Conservation (phyloP, 2,888 invertebrate species). For the Prenolepis imparis region DNA sequence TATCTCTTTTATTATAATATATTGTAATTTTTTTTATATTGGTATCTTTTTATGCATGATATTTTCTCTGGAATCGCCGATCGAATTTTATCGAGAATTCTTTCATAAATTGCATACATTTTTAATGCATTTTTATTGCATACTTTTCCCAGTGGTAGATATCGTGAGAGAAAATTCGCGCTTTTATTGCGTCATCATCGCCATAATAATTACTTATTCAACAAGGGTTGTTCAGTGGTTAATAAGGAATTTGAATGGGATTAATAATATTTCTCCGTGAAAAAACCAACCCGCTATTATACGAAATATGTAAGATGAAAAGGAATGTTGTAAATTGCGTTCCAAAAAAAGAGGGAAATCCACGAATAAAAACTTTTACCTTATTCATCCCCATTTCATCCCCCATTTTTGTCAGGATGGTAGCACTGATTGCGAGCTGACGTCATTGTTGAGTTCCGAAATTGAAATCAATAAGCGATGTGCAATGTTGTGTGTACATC, state of each 20-base stretch:
- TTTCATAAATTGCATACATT: no score
- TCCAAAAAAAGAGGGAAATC: neutral
- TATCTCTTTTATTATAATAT: neutral
- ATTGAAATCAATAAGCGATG: slow-evolving; percentile 85
- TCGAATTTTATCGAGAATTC: no score
- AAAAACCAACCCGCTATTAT: neutral
- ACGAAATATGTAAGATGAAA: neutral
- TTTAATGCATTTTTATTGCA: no score
- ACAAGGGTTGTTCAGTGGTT: no score
- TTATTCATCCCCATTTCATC: neutral
- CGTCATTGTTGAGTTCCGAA: slow-evolving; percentile 82
- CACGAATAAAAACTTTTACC: no score
- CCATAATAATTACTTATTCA: no score
- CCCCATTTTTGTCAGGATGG: slow-evolving; percentile 45
- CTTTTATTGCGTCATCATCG: no score
- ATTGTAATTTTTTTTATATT: no score
- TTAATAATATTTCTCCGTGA: neutral
- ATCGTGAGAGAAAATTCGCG: no score
- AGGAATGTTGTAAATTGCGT: neutral
- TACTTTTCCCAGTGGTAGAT: no score
- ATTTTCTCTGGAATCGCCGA: no score
- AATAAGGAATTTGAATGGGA: neutral
- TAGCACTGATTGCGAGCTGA: slow-evolving; percentile 69
- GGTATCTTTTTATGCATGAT: no score
- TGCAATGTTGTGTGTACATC: slow-evolving; percentile 78